Percentiles rank a stretch among this genome's conserved stretches.
These are phyloP conservation scores for western clawed frog (Xenopus tropicalis) DNA, from an alignment of 2,113 vertebrate genomes.

Conservation along the genomic window UCB_Xtro_10.0 CM004449.2:89217501-89218000, in stretches of 20 bases:
- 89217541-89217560: too few species aligned
- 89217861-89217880: conserved; percentile 25
- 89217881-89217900: conserved; percentile 33
- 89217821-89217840: conserved; percentile 24
- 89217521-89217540: too few species aligned
- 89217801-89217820: conserved; percentile 18
- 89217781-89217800: conserved; percentile 4
- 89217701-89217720: too few species aligned
- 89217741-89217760: conserved; percentile 15
- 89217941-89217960: conserved; percentile 8
- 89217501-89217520: too few species aligned
- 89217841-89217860: conserved; percentile 32
- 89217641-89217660: too few species aligned
- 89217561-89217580: too few species aligned
- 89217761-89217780: conserved; percentile 3
- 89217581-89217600: too few species aligned
- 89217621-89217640: too few species aligned
- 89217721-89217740: conserved; percentile 11
- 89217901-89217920: conserved; percentile 32
- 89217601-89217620: too few species aligned
- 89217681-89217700: too few species aligned
- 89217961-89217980: background rate
- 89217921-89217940: conserved; percentile 24
- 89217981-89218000: conserved; percentile 10
- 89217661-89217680: too few species aligned